Conservation (phyloP, 2,888 invertebrate genomes). For the Nasonia oneida region DNA sequence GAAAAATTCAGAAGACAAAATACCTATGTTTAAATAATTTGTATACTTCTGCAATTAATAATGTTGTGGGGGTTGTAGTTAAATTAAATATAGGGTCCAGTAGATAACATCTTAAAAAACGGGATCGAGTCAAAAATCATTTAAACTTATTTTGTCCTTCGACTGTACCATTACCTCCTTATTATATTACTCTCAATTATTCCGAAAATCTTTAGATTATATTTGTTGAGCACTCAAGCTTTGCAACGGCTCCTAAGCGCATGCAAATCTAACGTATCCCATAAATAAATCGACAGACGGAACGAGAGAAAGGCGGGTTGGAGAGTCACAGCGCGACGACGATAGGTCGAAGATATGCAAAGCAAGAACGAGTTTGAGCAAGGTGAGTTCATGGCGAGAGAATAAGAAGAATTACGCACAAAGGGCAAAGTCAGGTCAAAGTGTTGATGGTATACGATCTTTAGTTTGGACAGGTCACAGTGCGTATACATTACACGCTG, state of each 20-base stretch:
- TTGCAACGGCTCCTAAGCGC: background rate
- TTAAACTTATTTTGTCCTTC: too few species aligned
- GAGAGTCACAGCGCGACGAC: background rate
- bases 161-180: too few species aligned
- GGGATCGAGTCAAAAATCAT: too few species aligned
- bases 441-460: background rate
- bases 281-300: conserved; percentile 29
- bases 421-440: conserved; percentile 2
- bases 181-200: background rate
- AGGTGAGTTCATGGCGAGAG: background rate
- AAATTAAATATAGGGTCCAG: too few species aligned
- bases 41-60: too few species aligned
- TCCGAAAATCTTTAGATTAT: background rate
- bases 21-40: too few species aligned
- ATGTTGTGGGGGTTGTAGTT: too few species aligned
- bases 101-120: too few species aligned
- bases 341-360: conserved; percentile 1
- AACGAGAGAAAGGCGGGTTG: conserved; percentile 23
- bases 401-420: background rate
- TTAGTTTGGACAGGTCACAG: background rate
- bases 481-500: conserved; percentile 19
- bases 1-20: too few species aligned
- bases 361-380: conserved; percentile 2
- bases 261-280: background rate
- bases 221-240: background rate